These are phyloP conservation scores for Conus canariensis DNA, from an alignment of 2,888 invertebrate species.

Conservation along the genomic window DNA sequence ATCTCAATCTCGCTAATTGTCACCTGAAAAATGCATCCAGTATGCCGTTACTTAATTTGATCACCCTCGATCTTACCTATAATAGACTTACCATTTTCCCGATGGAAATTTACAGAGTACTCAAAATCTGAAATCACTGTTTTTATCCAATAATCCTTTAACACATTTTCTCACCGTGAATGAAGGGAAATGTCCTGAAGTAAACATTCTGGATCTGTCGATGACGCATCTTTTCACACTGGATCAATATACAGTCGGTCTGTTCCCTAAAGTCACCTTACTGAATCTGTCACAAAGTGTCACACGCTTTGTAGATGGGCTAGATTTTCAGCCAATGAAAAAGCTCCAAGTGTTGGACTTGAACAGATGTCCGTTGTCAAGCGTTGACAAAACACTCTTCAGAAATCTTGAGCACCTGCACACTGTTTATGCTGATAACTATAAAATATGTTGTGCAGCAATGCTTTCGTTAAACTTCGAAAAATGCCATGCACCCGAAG, in stretches of 20 bases:
- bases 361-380: background rate
- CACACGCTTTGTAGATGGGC: too few species aligned
- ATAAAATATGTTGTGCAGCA: background rate
- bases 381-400: background rate
- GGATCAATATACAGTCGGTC: too few species aligned
- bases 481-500: background rate
- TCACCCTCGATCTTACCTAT: slow-evolving; percentile 4
- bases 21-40: background rate
- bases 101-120: background rate
- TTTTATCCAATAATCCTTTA: background rate
- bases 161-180: background rate
- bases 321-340: background rate
- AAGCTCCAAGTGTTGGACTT: background rate
- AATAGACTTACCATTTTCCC: background rate
- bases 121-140: background rate
- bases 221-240: too few species aligned
- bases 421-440: background rate
- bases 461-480: background rate
- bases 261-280: too few species aligned
- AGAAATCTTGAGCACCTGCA: background rate
- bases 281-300: too few species aligned
- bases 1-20: background rate
- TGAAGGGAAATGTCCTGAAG: background rate
- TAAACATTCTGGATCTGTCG: background rate
- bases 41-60: background rate